phyloP scores from a whole-genome alignment of 2,888 invertebrate species.

The Halocaridina rubra region DNA sequence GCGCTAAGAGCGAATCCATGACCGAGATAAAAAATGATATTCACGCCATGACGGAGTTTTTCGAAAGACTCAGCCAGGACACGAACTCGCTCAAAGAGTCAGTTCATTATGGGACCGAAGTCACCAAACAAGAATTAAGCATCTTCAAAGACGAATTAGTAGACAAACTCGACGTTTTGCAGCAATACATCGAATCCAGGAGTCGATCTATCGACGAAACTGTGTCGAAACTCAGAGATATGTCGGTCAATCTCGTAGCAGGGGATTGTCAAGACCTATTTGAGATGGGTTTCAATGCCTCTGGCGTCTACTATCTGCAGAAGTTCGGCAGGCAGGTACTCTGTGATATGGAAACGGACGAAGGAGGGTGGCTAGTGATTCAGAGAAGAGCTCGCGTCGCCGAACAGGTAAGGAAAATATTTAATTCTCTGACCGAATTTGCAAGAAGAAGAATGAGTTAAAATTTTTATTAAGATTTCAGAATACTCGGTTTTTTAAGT shows the following conservation, averaged over 20 bases:
- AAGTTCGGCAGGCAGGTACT: constrained; percentile 55
- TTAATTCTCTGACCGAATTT: constrained; percentile 48
- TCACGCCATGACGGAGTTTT: constrained; percentile 17
- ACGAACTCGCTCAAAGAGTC: not conserved
- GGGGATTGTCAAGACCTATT: constrained; percentile 58
- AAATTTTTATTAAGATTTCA: too few relatives aligned
- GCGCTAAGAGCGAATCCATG: constrained; percentile 10
- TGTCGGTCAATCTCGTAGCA: constrained; percentile 20
- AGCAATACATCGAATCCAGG: constrained; percentile 17
- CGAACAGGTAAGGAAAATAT: constrained; percentile 46
- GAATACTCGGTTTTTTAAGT: too few relatives aligned
- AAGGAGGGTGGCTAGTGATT: constrained; percentile 59
- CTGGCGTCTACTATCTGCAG: constrained; percentile 52
- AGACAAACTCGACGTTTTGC: constrained; percentile 7
- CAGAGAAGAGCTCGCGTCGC: constrained; percentile 44
- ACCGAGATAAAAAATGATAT: constrained; percentile 3
- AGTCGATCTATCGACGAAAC: not conserved
- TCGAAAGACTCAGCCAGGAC: not conserved
- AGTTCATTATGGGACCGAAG: constrained; percentile 22
- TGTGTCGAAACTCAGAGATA: not conserved
- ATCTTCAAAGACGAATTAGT: constrained; percentile 15
- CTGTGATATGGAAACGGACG: constrained; percentile 59
- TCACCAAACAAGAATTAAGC: not conserved
- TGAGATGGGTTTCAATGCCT: constrained; percentile 49
- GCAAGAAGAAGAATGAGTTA: constrained; percentile 58